These are phyloP conservation scores for Molossus molossus DNA, from an alignment of 2,797 vertebrate genomes.

Conservation along the genomic window DNA sequence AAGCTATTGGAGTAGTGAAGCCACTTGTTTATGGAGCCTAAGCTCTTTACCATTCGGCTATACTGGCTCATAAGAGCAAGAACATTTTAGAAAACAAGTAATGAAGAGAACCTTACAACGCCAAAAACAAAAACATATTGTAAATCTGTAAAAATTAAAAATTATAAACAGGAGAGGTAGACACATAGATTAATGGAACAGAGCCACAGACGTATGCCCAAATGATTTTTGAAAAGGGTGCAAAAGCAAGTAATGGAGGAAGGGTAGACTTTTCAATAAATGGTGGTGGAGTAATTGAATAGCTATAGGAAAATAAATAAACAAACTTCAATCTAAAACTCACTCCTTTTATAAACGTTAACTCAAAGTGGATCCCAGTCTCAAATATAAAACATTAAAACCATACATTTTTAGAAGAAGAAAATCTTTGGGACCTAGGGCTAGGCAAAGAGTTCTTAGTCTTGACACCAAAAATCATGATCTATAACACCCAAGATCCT, in stretches of 20 bases:
- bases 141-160: slow-evolving; percentile 32
- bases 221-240: not conserved
- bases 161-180: not conserved
- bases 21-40: not conserved
- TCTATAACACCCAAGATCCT: not conserved
- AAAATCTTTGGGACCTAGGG: slow-evolving; percentile 1
- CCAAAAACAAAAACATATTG: not conserved
- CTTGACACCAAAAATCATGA: not conserved
- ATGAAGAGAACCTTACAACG: not conserved
- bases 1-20: not conserved
- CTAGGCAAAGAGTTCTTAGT: not conserved
- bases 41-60: not conserved
- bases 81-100: not conserved
- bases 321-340: not conserved
- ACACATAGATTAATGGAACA: not conserved
- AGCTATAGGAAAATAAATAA: slow-evolving; percentile 11
- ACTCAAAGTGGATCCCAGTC: not conserved
- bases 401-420: slow-evolving; percentile 31
- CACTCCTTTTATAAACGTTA: not conserved
- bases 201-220: not conserved
- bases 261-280: not conserved
- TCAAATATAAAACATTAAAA: slow-evolving; percentile 35
- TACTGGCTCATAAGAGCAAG: not conserved
- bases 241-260: not conserved
- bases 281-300: not conserved